These are phyloP conservation scores for Trichogramma pretiosum DNA, from an alignment of 1,140 invertebrate species.

Conservation along the genomic window DNA sequence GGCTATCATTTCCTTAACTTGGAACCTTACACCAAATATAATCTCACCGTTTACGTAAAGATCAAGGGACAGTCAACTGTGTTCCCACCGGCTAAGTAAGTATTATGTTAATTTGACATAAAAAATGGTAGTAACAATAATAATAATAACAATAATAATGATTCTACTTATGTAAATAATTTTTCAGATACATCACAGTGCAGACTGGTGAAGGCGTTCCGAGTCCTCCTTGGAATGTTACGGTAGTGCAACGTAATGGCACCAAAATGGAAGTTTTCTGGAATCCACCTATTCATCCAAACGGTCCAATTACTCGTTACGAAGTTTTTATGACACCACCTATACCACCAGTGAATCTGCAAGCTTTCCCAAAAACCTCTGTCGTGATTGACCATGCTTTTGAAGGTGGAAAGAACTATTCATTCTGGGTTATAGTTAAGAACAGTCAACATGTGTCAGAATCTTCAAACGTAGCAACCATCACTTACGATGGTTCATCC, in stretches of 20 bases:
- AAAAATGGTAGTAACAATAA: background rate
- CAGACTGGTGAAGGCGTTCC: conserved; percentile 61
- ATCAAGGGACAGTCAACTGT: conserved; percentile 40
- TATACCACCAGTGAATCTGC: conserved; percentile 40
- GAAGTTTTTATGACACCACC: conserved; percentile 54
- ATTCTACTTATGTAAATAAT: too few species aligned
- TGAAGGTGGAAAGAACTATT: conserved; percentile 51
- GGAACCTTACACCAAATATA: conserved; percentile 63
- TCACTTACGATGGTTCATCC: conserved; percentile 53
- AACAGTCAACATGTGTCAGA: conserved; percentile 52
- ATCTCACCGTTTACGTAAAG: conserved; percentile 66
- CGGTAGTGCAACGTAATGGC: conserved; percentile 54
- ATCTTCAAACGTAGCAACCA: conserved; percentile 47
- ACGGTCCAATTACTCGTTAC: conserved; percentile 58
- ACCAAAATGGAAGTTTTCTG: conserved; percentile 58
- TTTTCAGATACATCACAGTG: conserved; percentile 44
- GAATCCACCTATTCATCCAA: conserved; percentile 54
- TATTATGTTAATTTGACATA: background rate
- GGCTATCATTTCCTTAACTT: conserved; percentile 55
- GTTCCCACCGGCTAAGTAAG: conserved; percentile 50
- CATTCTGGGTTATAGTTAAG: conserved; percentile 68
- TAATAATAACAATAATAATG: too few species aligned
- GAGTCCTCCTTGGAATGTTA: conserved; percentile 55
- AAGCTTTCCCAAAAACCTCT: conserved; percentile 29
- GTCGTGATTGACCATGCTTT: conserved; percentile 50